Evolutionary conservation across 1,140 invertebrate genomes (phyloP).

Genomic region (Sinonovacula constricta): DNA sequence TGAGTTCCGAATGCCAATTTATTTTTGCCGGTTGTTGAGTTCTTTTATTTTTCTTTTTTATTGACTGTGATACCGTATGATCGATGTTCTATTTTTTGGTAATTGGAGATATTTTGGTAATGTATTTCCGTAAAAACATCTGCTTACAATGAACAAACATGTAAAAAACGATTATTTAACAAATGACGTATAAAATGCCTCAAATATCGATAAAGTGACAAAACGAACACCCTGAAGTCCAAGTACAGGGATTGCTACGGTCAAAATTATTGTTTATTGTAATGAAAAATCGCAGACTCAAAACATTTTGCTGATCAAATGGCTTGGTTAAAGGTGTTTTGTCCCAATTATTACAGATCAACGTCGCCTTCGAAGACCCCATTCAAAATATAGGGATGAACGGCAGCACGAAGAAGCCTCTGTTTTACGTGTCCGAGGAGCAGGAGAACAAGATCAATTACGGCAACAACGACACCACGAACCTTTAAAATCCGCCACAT

Average conservation of each 20-base stretch:
- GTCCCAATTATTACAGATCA: conserved; percentile 10
- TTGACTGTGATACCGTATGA: too few relatives aligned
- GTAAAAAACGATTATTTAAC: too few relatives aligned
- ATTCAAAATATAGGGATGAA: neutral
- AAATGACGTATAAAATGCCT: neutral
- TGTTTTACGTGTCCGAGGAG: conserved; percentile 40
- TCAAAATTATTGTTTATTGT: too few relatives aligned
- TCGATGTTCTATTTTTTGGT: too few relatives aligned
- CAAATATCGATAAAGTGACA: neutral
- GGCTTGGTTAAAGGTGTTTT: neutral
- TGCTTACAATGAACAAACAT: too few relatives aligned
- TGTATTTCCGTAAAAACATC: too few relatives aligned
- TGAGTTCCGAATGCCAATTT: neutral
- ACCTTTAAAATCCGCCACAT: neutral
- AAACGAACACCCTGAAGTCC: too few relatives aligned
- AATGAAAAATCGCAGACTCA: neutral
- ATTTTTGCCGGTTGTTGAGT: too few relatives aligned
- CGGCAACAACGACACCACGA: neutral
- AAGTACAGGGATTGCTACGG: neutral
- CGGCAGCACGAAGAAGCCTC: conserved; percentile 29
- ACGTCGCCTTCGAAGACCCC: conserved; percentile 34
- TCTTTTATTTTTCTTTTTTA: too few relatives aligned
- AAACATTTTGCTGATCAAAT: neutral
- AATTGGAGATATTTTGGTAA: too few relatives aligned
- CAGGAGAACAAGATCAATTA: conserved; percentile 10